Conservation (phyloP, 1,140 invertebrate genomes). For the Hycleus cichorii region DNA sequence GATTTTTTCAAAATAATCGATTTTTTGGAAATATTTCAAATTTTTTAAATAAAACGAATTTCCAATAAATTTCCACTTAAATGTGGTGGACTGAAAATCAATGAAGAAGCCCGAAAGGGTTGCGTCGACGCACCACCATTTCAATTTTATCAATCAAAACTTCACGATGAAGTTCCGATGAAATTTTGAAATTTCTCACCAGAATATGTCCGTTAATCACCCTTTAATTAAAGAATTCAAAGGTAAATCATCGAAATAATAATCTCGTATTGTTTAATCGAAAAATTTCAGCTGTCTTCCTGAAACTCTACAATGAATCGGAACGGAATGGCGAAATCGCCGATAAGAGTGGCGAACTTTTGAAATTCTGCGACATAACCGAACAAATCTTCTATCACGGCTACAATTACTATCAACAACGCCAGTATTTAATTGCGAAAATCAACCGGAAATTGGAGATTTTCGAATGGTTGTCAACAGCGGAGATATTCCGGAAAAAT, state of each 20-base stretch:
- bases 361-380: slow-evolving; percentile 42
- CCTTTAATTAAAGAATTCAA: slow-evolving; percentile 49
- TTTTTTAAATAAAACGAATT: too few relatives aligned
- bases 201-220: slow-evolving; percentile 45
- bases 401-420: slow-evolving; percentile 34
- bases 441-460: slow-evolving; percentile 30
- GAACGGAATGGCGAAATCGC: slow-evolving; percentile 1
- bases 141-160: too few relatives aligned
- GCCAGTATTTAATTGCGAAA: slow-evolving; percentile 39
- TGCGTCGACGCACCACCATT: too few relatives aligned
- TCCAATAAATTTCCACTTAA: too few relatives aligned
- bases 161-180: too few relatives aligned
- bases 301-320: slow-evolving; percentile 36
- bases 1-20: too few relatives aligned
- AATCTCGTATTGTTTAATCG: not conserved
- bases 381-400: slow-evolving; percentile 48
- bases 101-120: too few relatives aligned
- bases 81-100: too few relatives aligned
- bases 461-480: slow-evolving; percentile 47
- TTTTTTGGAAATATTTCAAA: too few relatives aligned
- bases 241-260: slow-evolving; percentile 38
- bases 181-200: too few relatives aligned
- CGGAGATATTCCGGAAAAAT: slow-evolving; percentile 33
- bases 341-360: slow-evolving; percentile 41
- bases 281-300: slow-evolving; percentile 40